Percentiles rank a stretch among this genome's conserved stretches.
These are phyloP conservation scores for human DNA, from an alignment of 2,113 vertebrate genomes.

Conservation along the genomic window GRCh38 chr2:142541501-142542000, in stretches of 20 bases:
- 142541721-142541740: neutral
- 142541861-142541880: neutral
- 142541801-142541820: neutral
- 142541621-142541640: neutral
- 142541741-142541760: neutral
- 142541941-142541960: neutral
- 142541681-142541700: neutral
- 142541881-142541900: neutral
- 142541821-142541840: neutral
- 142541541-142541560: neutral
- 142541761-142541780: rapidly evolving
- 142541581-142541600: neutral
- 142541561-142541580: neutral
- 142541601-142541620: neutral
- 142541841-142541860: neutral
- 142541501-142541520: neutral
- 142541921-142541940: neutral
- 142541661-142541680: neutral
- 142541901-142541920: neutral
- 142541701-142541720: neutral
- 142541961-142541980: neutral
- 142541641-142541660: neutral
- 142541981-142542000: neutral
- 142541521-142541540: neutral
- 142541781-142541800: neutral